Base-by-base conservation (phyloP, 1,140 invertebrate species). In the Temnothorax longispinosus region DNA sequence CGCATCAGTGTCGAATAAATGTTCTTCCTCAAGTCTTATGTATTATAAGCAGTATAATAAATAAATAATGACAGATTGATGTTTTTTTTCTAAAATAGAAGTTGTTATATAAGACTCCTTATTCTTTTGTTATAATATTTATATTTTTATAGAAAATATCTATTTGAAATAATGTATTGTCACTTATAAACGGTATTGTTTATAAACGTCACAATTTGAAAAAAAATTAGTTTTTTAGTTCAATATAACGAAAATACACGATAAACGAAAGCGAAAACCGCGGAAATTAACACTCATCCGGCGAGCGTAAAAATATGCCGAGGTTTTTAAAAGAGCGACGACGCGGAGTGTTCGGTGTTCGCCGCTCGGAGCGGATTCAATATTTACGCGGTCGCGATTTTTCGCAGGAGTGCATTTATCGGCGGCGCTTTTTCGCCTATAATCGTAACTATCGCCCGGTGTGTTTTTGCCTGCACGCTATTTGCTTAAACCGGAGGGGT, bases 361-460 rank as follows among this genome's bases (percentile, higher is more conserved):
- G 44, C n/a, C 18, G 18, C 65, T 35, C 18, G 2, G 6, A 21
- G 44, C 11, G 62, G 11, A 52, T 69, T 80, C 62, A 54, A 80
- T 80, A 80, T 80, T 80, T 80, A 80, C 35, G 76, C 2, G 7
- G 47, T 13, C n/a, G n/a, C n/a, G 35, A 80, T 80, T 80, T 80
- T 80, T 80, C 60, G 44, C 62, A 52, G 18, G 0, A 32, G 18
- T 67, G 62, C 47, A 80, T 47, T 67, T 67, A 69, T 80, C 47
- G 47, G 13, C 35, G 35, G 2, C 35, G 47, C 38, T 54, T 65
- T 80, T 67, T 44, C 47, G 35, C 27, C 32, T 80, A 47, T 80
- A 69, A 80, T 47, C 75, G 32, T 47, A 77, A 64, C 75, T 47
- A 47, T 65, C 76, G 18, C 11, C 7, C 27, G 6, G 8, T 65